Conservation (phyloP, 2,113 vertebrate species). For the Pterocles orientalis region DNA sequence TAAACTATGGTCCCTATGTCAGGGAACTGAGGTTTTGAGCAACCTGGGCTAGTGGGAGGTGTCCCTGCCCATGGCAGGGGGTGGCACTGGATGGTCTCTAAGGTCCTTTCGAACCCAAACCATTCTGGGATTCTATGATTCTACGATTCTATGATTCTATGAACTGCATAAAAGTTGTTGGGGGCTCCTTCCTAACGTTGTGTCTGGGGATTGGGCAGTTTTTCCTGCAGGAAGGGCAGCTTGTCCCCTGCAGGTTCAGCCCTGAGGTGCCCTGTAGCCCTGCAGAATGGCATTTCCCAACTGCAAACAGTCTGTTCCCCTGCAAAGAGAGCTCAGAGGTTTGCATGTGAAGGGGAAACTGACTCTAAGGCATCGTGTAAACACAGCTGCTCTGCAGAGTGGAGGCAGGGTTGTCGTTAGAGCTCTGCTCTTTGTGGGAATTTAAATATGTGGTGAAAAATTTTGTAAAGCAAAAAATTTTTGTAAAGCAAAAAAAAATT, state of each 20-base stretch:
- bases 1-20: too few relatives aligned
- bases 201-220: too few relatives aligned
- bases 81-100: too few relatives aligned
- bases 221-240: not conserved
- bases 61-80: too few relatives aligned
- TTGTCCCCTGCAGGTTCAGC: rapidly evolving
- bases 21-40: too few relatives aligned
- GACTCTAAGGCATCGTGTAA: not conserved
- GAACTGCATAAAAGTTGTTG: not conserved
- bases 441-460: not conserved
- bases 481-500: not conserved
- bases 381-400: not conserved
- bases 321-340: not conserved
- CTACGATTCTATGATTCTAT: too few relatives aligned
- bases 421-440: not conserved
- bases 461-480: not conserved
- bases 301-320: not conserved
- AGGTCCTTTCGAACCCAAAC: too few relatives aligned
- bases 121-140: too few relatives aligned
- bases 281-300: not conserved
- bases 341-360: not conserved
- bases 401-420: not conserved
- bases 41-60: too few relatives aligned
- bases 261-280: not conserved
- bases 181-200: not conserved